These are phyloP conservation scores for Tenodera sinensis DNA, from an alignment of 2,888 invertebrate genomes.

Conservation along the genomic window DNA sequence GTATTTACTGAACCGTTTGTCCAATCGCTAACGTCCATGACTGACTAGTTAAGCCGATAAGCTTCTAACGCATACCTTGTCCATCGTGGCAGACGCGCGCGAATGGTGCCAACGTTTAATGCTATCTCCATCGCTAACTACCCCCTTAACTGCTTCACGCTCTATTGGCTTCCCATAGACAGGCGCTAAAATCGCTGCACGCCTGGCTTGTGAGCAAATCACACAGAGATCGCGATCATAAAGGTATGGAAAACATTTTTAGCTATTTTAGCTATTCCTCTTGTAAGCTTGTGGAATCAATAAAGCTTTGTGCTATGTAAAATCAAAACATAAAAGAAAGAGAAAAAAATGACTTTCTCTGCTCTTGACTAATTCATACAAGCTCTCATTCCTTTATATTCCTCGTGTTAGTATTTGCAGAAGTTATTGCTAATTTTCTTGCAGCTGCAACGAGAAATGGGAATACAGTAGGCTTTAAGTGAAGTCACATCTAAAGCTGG, in stretches of 20 bases:
- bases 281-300: too few species aligned
- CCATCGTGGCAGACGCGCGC: not conserved
- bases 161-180: constrained; percentile 14
- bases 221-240: not conserved
- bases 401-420: too few species aligned
- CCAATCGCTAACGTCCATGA: not conserved
- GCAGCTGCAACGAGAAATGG: too few species aligned
- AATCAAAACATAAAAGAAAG: too few species aligned
- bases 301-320: too few species aligned
- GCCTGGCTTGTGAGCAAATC: not conserved
- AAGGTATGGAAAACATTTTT: not conserved
- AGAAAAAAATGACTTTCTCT: too few species aligned
- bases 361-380: too few species aligned
- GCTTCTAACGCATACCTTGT: not conserved
- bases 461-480: too few species aligned
- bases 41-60: not conserved
- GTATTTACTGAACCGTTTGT: not conserved
- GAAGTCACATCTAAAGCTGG: too few species aligned
- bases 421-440: too few species aligned
- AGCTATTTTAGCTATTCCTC: not conserved
- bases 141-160: not conserved
- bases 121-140: not conserved
- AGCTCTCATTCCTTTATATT: too few species aligned
- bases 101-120: constrained; percentile 7
- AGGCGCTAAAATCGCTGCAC: not conserved